These are phyloP conservation scores for Urophycis tenuis DNA, from an alignment of 2,797 vertebrate genomes.

Conservation along the genomic window DNA sequence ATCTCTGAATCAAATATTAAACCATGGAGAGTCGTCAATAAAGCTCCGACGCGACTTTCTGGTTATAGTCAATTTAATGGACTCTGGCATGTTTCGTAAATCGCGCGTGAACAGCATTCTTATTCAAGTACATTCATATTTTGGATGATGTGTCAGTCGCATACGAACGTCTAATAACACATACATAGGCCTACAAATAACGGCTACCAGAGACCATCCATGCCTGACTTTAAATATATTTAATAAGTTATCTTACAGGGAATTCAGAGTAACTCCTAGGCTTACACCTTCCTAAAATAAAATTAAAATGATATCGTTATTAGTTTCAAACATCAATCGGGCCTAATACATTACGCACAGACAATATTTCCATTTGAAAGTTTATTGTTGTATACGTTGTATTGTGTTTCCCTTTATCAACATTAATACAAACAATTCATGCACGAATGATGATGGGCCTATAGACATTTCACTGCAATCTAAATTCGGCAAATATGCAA, in stretches of 20 bases:
- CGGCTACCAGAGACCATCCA: background rate
- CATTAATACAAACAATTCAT: background rate
- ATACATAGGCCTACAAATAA: background rate
- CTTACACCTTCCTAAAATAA: background rate
- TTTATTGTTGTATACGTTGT: background rate
- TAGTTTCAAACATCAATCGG: background rate
- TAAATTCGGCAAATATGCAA: background rate
- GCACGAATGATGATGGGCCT: background rate
- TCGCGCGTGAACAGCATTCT: background rate
- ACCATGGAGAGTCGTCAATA: background rate
- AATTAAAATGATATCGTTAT: background rate
- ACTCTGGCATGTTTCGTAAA: background rate
- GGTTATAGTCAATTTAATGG: background rate
- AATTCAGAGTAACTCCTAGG: background rate
- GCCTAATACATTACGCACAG: background rate
- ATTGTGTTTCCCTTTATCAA: background rate
- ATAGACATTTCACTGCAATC: conserved; percentile 11
- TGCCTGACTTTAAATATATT: background rate
- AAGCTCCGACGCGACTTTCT: background rate
- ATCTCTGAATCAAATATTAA: conserved; percentile 20
- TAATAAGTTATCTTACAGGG: background rate
- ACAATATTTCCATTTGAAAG: background rate
- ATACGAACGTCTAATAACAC: background rate
- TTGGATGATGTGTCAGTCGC: background rate
- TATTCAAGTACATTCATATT: background rate